Evolutionary conservation across 2,797 vertebrate genomes (phyloP), one percentile per base, ranked within the genome.

Genomic region (Muraenolepis orangiensis): DNA sequence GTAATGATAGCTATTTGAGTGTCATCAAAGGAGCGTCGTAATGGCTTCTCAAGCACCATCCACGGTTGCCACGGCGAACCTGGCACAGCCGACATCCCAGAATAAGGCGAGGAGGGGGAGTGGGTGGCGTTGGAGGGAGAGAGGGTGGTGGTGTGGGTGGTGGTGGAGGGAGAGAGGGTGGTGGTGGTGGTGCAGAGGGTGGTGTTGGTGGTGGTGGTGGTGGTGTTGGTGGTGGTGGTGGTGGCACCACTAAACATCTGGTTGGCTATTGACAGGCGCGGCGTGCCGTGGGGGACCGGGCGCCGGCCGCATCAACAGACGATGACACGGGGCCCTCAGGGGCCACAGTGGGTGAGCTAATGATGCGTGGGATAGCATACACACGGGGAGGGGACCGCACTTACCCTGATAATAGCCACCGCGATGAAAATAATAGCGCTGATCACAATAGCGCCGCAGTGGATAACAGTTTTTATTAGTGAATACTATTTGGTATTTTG

Each of bases 1-100:
- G 93, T 94, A 94, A 94, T 94, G 94, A 94, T 93, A 94, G 94
- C 93, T 93, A 94, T 94, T 94, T 94, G 93, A 94, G 92, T 93
- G 91, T 93, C 93, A 93, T 94, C 93, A 94, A 92, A 92, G 90
- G 90, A 91, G 91, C 88, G 86, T 90, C 84, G 88, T 94, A 94
- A 94, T 94, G 92, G 93, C 90, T 92, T 93, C 92, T 93, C 91
- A 94, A 94, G 93, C 90, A 93, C 91, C 92, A 91, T 93, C 92
- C 90, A 38, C 7, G 36, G 36, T 38, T 38, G 36, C 36, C 36
- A 38, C 36, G 36, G 36, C 11, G 36, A 38, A 38, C 36, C 36
- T 38, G 36, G 36, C 4, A 38, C 36, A 38, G 36, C 36, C 36
- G 36, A 38, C 36, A 38, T 38, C 36, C 36, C 7, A 38, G 36